Percentiles rank a stretch among this genome's conserved stretches.
Conservation (phyloP, 2,113 vertebrate genomes). For the Stomatorhinus ivindoensis region DNA sequence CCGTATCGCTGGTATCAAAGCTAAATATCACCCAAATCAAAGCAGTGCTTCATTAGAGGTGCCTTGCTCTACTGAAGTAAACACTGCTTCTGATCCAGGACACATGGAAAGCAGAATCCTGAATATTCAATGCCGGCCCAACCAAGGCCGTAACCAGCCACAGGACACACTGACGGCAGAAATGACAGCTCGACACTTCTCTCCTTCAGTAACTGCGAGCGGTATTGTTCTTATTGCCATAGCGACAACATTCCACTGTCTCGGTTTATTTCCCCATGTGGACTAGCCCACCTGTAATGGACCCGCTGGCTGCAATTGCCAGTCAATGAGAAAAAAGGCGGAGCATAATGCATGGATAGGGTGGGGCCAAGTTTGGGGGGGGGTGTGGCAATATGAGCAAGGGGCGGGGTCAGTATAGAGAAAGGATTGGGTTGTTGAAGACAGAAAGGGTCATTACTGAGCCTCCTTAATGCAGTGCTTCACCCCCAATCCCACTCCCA, state of each 20-base stretch:
- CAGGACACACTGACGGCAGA: neutral
- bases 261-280: neutral
- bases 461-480: neutral
- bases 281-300: neutral
- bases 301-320: neutral
- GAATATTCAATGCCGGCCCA: neutral
- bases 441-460: neutral
- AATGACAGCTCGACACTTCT: neutral
- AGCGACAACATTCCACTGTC: neutral
- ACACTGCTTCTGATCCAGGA: neutral
- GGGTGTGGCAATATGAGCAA: neutral
- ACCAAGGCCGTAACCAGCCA: neutral
- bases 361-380: neutral
- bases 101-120: neutral
- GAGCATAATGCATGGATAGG: neutral
- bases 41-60: neutral
- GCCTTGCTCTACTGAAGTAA: neutral
- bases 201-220: neutral
- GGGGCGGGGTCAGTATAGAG: neutral
- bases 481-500: neutral
- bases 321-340: neutral
- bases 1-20: neutral
- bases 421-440: neutral
- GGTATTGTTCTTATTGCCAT: neutral
- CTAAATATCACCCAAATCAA: neutral